These are phyloP conservation scores for Autographa gamma DNA, from an alignment of 2,888 invertebrate species.

Conservation along the genomic window DNA sequence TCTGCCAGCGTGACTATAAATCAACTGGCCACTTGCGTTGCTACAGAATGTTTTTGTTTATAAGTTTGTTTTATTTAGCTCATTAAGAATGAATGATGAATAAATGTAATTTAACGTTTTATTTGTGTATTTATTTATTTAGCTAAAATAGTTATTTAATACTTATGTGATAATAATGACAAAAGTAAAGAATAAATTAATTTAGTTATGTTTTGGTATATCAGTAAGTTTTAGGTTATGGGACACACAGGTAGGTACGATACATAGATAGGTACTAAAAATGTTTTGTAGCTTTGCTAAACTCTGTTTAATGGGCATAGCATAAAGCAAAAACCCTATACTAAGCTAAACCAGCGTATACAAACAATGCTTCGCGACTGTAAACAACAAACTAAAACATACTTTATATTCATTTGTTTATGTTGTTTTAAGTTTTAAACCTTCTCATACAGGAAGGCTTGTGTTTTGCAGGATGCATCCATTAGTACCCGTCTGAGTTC, in stretches of 20 bases:
- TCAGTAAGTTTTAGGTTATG: too few species aligned
- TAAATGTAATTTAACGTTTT: background rate
- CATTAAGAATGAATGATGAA: background rate
- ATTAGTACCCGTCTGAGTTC: background rate
- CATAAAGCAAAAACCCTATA: too few species aligned
- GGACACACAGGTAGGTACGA: too few species aligned
- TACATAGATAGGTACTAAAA: too few species aligned
- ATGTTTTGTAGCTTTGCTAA: too few species aligned
- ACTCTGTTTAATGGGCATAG: too few species aligned
- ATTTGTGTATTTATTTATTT: background rate
- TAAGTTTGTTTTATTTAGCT: slow-evolving; percentile 18
- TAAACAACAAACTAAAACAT: slow-evolving; percentile 20
- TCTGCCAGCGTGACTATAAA: slow-evolving; percentile 3
- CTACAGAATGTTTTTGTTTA: slow-evolving; percentile 14
- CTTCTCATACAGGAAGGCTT: background rate
- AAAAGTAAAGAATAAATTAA: too few species aligned
- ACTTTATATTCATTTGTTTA: slow-evolving; percentile 17
- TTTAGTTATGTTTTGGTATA: too few species aligned
- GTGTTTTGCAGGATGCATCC: slow-evolving; percentile 3
- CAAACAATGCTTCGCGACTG: slow-evolving; percentile 28
- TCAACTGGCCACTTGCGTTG: slow-evolving; percentile 21
- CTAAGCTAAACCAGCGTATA: slow-evolving; percentile 9
- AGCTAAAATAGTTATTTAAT: background rate
- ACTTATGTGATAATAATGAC: too few species aligned
- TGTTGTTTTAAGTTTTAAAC: background rate